Evolutionary conservation across 2,113 vertebrate genomes (phyloP).

Genomic region (Pseudopipra pipra): DNA sequence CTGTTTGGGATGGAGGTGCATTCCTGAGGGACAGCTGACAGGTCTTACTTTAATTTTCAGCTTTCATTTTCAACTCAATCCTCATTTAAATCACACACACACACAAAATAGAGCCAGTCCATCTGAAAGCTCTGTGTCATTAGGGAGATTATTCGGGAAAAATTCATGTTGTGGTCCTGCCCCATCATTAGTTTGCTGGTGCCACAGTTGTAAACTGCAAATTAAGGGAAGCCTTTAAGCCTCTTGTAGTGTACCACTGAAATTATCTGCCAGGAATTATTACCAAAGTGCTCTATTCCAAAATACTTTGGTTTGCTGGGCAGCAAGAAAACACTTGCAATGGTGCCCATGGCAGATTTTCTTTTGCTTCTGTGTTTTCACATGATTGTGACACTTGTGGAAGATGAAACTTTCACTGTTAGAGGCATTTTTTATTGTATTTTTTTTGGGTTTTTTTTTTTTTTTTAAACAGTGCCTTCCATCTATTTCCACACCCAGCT

Average conservation of each 20-base stretch:
- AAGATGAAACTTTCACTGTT: background rate
- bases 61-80: background rate
- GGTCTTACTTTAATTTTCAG: background rate
- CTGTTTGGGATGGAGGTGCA: background rate
- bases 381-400: background rate
- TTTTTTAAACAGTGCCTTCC: background rate
- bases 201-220: background rate
- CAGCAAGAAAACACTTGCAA: background rate
- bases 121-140: background rate
- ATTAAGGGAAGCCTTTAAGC: background rate
- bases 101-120: background rate
- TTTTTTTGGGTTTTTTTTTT: background rate
- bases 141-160: background rate
- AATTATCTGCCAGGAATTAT: background rate
- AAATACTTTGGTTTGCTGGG: background rate
- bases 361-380: background rate
- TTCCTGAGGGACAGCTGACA: background rate
- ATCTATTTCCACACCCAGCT: constrained; percentile 3
- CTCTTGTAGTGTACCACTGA: background rate
- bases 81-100: background rate
- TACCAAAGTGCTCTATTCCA: background rate
- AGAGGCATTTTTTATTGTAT: accelerated
- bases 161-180: background rate
- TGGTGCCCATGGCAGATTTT: background rate
- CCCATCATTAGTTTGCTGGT: background rate